Evolutionary conservation across 1,140 invertebrate species (phyloP).

Genomic region (Conopomorpha cramerella): DNA sequence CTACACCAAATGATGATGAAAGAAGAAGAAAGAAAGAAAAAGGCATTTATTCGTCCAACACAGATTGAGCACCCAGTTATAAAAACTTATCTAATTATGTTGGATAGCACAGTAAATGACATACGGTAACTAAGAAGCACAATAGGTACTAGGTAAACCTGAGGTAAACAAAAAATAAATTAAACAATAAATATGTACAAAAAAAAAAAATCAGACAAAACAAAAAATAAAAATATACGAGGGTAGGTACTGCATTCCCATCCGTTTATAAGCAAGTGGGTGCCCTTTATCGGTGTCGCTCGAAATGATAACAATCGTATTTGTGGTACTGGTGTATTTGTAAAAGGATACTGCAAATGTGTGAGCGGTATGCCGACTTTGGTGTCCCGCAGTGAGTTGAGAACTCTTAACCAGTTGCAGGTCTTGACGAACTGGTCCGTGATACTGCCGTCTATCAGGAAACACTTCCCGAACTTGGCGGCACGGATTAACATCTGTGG

Average conservation of each 20-base stretch:
- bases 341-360: slow-evolving; percentile 85
- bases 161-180: background rate
- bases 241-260: background rate
- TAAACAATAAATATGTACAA: background rate
- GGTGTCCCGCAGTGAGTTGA: slow-evolving; percentile 88
- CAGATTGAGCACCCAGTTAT: too few relatives aligned
- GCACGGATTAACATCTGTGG: slow-evolving; percentile 85
- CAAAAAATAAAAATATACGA: background rate
- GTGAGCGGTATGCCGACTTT: slow-evolving; percentile 91
- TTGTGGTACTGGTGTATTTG: background rate
- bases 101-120: too few relatives aligned
- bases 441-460: slow-evolving; percentile 72
- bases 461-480: slow-evolving; percentile 94
- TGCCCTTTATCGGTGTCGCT: too few relatives aligned
- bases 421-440: slow-evolving; percentile 87
- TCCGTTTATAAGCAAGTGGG: background rate
- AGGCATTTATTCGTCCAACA: too few relatives aligned
- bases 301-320: too few relatives aligned
- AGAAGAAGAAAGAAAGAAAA: too few relatives aligned
- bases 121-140: too few relatives aligned
- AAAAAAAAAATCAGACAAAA: background rate
- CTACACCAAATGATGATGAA: too few relatives aligned
- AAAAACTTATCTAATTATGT: too few relatives aligned
- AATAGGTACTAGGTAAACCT: too few relatives aligned
- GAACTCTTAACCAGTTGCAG: slow-evolving; percentile 83